These are phyloP conservation scores for Bombylius major DNA, from an alignment of 2,888 invertebrate species.

Conservation along the genomic window DNA sequence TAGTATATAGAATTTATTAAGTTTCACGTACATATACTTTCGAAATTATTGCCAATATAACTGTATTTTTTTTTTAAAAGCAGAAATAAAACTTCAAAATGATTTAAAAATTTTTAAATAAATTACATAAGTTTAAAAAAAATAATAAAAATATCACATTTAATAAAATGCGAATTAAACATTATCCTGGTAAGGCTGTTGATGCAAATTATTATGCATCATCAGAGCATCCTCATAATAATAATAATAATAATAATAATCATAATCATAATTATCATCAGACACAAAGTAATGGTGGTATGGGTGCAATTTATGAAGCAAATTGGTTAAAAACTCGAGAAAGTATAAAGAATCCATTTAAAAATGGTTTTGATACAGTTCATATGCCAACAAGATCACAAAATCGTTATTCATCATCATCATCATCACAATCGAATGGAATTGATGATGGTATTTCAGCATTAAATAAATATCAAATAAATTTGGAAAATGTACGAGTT, in stretches of 20 bases:
- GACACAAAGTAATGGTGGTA: slow-evolving; percentile 30
- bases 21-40: no score
- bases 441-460: slow-evolving; percentile 25
- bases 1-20: no score
- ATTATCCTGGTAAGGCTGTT: slow-evolving; percentile 73
- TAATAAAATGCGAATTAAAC: slow-evolving; percentile 61
- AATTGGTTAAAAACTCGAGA: slow-evolving; percentile 66
- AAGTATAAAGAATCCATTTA: slow-evolving; percentile 14
- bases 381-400: not conserved
- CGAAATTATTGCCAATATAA: no score
- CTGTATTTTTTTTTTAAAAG: no score
- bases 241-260: not conserved
- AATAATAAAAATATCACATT: no score
- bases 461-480: slow-evolving; percentile 51
- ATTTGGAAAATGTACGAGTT: slow-evolving; percentile 39
- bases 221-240: slow-evolving; percentile 49
- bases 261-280: no score
- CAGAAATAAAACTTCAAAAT: no score
- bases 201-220: slow-evolving; percentile 49
- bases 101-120: no score
- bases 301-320: slow-evolving; percentile 70
- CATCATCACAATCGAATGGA: slow-evolving; percentile 8
- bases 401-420: not conserved
- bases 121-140: no score
- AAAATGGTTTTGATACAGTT: slow-evolving; percentile 1